phyloP scores from a whole-genome alignment of 2,888 invertebrate species.

The Phaedon cochleariae region DNA sequence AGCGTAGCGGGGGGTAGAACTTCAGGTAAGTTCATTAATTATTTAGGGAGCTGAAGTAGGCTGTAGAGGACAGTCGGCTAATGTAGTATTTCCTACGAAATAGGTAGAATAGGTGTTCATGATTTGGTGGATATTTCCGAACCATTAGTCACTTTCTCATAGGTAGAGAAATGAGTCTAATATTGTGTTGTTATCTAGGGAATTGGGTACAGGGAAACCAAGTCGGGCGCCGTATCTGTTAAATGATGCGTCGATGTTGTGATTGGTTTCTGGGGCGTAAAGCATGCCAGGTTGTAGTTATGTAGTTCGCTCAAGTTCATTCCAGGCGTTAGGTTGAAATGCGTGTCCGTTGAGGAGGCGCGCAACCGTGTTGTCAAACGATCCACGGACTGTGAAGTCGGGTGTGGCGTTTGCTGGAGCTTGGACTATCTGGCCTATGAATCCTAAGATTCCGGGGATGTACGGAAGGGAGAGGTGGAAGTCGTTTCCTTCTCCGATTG shows the following conservation, averaged over 20 bases:
- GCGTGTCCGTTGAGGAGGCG: background rate
- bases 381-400: background rate
- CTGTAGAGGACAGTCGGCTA: background rate
- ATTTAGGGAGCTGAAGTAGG: background rate
- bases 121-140: background rate
- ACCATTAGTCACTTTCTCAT: background rate
- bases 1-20: background rate
- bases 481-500: background rate
- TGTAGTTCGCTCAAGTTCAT: background rate
- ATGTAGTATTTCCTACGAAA: background rate
- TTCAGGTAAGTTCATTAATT: background rate
- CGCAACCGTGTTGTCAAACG: background rate
- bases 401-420: background rate
- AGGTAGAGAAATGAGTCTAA: background rate
- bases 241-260: background rate
- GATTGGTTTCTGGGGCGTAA: background rate
- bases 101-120: background rate
- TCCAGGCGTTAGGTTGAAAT: background rate
- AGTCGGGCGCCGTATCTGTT: background rate
- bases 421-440: background rate
- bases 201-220: background rate
- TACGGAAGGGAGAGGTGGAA: background rate
- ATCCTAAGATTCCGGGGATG: conserved; percentile 4
- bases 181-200: background rate
- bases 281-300: background rate